phyloP scores from a whole-genome alignment of 2,113 vertebrate genomes.

The Eidolon helvum region DNA sequence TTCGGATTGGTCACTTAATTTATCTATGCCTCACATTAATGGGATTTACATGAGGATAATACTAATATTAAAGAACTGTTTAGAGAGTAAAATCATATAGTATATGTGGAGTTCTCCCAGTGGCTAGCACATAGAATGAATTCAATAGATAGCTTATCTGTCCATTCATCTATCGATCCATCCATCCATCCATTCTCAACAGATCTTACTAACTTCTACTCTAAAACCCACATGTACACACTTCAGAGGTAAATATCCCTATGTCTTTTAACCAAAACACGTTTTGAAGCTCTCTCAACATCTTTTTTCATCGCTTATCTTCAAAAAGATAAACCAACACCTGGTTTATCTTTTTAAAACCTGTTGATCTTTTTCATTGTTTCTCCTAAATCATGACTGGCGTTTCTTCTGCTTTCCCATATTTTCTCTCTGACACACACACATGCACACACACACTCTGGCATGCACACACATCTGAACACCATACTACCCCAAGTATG shows the following conservation, averaged over 20 bases:
- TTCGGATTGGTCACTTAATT: neutral
- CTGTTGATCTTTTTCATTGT: neutral
- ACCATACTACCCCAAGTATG: no score
- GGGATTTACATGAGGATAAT: neutral
- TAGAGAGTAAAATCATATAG: neutral
- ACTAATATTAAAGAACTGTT: conserved; percentile 2
- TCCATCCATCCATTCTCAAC: neutral
- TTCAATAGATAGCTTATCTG: neutral
- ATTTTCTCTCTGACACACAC: neutral
- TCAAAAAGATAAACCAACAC: neutral
- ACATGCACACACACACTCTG: neutral
- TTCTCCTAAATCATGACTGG: neutral
- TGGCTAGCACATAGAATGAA: neutral
- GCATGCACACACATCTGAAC: neutral
- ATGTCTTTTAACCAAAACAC: neutral
- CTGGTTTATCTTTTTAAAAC: neutral
- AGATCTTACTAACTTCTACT: neutral
- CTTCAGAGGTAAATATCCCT: neutral
- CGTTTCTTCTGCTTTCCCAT: neutral
- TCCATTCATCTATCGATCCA: neutral
- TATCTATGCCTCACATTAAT: neutral
- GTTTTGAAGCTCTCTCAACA: neutral
- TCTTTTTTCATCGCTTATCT: neutral
- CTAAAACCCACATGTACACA: neutral
- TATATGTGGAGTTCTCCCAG: neutral